Base-by-base conservation (phyloP, 2,113 vertebrate genomes). In the Tragelaphus imberbis region DNA sequence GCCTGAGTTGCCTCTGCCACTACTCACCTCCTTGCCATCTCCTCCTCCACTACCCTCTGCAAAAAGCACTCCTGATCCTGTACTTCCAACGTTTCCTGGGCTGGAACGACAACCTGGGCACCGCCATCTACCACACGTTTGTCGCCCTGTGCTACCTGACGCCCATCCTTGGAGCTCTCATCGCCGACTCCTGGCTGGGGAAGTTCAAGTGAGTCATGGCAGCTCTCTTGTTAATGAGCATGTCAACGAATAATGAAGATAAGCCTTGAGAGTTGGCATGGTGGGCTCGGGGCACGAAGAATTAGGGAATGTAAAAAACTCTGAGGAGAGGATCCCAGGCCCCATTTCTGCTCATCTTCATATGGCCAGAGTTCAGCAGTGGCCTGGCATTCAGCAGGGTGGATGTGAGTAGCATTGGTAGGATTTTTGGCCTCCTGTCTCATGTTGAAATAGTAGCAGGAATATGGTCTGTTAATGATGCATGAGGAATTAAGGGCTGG, bases 141-240 rank as follows among this genome's bases (percentile, higher is more conserved):
- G 99, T 99, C 59, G 99, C 99, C 58, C 98, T 99, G 47, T 99
- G 99, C 98, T 99, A 99, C 98, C 98, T 99, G 98, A 99, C 99
- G 0, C 99, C 99, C 0, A 99, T 99, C 96, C 98, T 99, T 1
- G 99, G 99, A 59, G 99, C 99, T 3, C 98, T 99, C 13, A 97
- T 99, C 33, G 99, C 99, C 0, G 99, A 99, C 97, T 99, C 99
- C 4, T 99, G 99, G 99, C 99, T 99, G 91, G 99, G 99, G 90
- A 99, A 99, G 98, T 99, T 99, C 95, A 99, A 99, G 99, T 99
- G 98, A 99, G 99, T 99, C 16, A 0, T 68, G 90, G 40, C 49
- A 58, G 44, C 15, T 28, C 47, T 49, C 23, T 96, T 44, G 36
- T 82, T 84, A 65, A 12, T 6, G 33, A 56, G 28, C 14, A 53